A percentile compares a stretch with the other conserved stretches of the same genome.
phyloP scores from a whole-genome alignment of 2,797 vertebrate genomes.

The Coregonus sp. region DNA sequence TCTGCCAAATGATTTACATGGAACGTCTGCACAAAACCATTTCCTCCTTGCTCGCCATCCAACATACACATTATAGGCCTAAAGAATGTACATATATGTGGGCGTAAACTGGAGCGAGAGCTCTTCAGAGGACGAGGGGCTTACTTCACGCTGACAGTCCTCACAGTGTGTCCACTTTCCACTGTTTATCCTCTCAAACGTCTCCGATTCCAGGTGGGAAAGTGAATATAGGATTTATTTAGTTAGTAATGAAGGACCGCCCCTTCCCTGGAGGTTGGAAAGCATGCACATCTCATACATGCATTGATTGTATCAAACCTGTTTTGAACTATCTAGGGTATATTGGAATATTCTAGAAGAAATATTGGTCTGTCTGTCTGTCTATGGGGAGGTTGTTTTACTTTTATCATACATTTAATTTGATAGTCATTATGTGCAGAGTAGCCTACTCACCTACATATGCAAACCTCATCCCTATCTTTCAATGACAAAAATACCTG shows the following conservation, averaged over 20 bases:
- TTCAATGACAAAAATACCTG: neutral
- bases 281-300: constrained; percentile 22
- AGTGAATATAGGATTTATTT: constrained; percentile 43
- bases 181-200: constrained; percentile 49
- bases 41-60: constrained; percentile 58
- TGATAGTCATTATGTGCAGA: too few species aligned
- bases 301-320: neutral
- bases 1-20: constrained; percentile 72
- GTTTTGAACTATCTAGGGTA: neutral
- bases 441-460: neutral
- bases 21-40: constrained; percentile 55
- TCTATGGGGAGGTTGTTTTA: neutral
- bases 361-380: neutral
- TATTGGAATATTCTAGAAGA: neutral
- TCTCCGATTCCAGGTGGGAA: constrained; percentile 36
- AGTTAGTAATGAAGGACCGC: constrained; percentile 37
- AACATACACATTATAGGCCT: constrained; percentile 54
- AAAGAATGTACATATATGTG: constrained; percentile 47
- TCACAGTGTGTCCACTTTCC: constrained; percentile 47
- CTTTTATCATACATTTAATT: too few species aligned
- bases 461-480: neutral
- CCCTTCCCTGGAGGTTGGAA: neutral
- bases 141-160: constrained; percentile 43
- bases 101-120: constrained; percentile 51
- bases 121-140: constrained; percentile 42